These are phyloP conservation scores for Chaetorhynchus papuensis DNA, from an alignment of 2,113 vertebrate species.

Conservation along the genomic window DNA sequence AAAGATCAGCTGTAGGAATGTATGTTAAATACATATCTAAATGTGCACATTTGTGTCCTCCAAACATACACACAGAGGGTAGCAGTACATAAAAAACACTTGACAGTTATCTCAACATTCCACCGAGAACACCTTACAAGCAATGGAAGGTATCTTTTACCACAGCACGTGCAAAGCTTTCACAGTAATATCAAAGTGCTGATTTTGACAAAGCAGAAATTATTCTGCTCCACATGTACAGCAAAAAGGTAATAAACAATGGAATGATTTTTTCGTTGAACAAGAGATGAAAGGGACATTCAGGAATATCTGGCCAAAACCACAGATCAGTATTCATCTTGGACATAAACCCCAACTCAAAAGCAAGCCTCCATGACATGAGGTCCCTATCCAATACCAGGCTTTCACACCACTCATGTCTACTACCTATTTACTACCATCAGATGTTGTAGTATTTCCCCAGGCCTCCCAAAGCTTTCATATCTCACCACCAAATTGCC, in stretches of 20 bases:
- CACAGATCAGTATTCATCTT: neutral
- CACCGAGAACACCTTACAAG: neutral
- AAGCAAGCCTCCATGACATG: neutral
- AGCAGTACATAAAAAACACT: neutral
- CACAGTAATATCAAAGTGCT: neutral
- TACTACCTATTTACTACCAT: neutral
- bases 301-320: neutral
- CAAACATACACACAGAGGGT: neutral
- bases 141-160: neutral
- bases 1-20: neutral
- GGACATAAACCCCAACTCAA: neutral
- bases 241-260: neutral
- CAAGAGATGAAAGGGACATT: neutral
- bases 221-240: neutral
- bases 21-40: neutral
- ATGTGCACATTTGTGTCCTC: accelerated
- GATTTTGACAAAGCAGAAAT: neutral
- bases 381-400: neutral
- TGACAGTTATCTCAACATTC: neutral
- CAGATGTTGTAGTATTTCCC: neutral
- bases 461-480: neutral
- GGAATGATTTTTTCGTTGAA: neutral
- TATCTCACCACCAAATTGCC: accelerated
- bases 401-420: neutral
- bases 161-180: neutral